Evolutionary conservation across 2,113 vertebrate species (phyloP).

Genomic region (Galbula dea): DNA sequence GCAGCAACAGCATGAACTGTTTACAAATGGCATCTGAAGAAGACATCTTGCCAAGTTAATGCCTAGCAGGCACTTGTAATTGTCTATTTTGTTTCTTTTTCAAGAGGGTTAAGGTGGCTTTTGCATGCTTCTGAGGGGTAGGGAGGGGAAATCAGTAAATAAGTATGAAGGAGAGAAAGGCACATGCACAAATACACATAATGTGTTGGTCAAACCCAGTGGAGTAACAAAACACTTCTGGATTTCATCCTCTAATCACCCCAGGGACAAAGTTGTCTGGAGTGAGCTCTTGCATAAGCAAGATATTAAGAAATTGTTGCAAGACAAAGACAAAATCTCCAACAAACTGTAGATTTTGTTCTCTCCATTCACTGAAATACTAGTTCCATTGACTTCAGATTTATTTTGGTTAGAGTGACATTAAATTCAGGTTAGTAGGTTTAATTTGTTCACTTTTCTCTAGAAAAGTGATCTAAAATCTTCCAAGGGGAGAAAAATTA

Average conservation of each 20-base stretch:
- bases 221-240: neutral
- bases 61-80: neutral
- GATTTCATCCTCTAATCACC: neutral
- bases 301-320: neutral
- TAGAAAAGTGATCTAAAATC: neutral
- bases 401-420: neutral
- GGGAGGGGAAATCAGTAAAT: accelerated
- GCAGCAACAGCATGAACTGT: neutral
- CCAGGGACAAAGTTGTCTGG: neutral
- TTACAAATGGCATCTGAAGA: neutral
- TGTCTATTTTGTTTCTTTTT: neutral
- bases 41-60: neutral
- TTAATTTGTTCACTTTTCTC: neutral
- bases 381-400: neutral
- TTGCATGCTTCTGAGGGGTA: neutral
- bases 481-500: neutral
- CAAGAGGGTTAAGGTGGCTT: neutral
- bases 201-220: neutral
- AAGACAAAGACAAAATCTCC: neutral
- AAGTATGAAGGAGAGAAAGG: neutral
- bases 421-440: neutral
- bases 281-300: neutral
- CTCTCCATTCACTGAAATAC: neutral
- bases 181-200: accelerated
- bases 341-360: neutral